Evolutionary conservation across 2,888 invertebrate genomes (phyloP).

Genomic region (Hipparchia semele): DNA sequence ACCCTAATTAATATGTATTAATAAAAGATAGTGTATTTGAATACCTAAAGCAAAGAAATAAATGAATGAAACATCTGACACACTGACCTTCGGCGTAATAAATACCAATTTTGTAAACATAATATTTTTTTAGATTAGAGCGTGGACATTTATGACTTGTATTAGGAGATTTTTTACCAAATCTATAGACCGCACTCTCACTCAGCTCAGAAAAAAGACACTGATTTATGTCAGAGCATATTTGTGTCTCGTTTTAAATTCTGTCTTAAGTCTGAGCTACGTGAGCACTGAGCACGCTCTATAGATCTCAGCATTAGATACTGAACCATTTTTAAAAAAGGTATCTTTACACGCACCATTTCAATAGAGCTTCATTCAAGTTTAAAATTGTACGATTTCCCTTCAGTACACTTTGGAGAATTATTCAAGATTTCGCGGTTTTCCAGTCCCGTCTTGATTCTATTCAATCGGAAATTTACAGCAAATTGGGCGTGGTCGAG

Average conservation of each 20-base stretch:
- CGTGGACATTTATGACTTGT: neutral
- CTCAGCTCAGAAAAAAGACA: no score
- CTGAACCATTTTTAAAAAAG: constrained; percentile 15
- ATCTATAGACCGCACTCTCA: no score
- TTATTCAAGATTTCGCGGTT: constrained; percentile 36
- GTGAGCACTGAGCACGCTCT: no score
- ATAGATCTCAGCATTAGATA: neutral
- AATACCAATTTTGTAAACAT: neutral
- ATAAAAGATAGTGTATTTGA: constrained; percentile 48
- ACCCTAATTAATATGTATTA: constrained; percentile 42
- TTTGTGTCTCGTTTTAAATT: no score
- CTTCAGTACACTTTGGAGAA: constrained; percentile 23
- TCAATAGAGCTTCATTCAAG: constrained; percentile 18
- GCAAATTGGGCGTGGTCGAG: constrained; percentile 49
- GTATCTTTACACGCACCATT: neutral
- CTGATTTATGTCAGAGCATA: no score
- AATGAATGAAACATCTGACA: constrained; percentile 37
- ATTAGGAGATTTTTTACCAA: no score
- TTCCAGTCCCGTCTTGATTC: constrained; percentile 32
- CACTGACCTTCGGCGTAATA: constrained; percentile 42
- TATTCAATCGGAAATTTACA: constrained; percentile 52
- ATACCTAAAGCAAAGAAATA: constrained; percentile 51
- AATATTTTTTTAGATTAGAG: neutral
- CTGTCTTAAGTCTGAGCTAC: no score
- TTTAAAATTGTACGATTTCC: constrained; percentile 32